These are phyloP conservation scores for Andrena fulva DNA, from an alignment of 2,888 invertebrate species.

Conservation along the genomic window DNA sequence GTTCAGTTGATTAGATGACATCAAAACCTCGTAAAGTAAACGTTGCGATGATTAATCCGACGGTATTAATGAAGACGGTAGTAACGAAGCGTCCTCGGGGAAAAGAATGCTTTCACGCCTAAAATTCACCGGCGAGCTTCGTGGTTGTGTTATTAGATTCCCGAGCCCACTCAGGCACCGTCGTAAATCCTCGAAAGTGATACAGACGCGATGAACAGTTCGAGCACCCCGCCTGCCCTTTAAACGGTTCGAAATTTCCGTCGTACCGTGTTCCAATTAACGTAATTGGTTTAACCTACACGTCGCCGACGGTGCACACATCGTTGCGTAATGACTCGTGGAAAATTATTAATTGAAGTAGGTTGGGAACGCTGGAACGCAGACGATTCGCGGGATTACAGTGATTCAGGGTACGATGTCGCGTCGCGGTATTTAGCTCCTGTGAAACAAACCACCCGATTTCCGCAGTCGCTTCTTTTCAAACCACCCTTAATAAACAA, in stretches of 20 bases:
- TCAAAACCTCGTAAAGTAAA: neutral
- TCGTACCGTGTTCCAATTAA: constrained; percentile 21
- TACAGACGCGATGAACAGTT: neutral
- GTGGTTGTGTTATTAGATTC: neutral
- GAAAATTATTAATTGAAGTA: constrained; percentile 36
- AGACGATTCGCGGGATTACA: neutral
- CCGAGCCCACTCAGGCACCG: neutral
- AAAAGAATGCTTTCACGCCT: neutral
- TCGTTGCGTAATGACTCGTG: constrained; percentile 29
- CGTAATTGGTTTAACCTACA: constrained; percentile 29
- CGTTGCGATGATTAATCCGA: neutral
- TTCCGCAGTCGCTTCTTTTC: neutral
- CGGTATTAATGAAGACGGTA: neutral
- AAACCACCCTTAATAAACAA: too few relatives aligned
- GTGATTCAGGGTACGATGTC: constrained; percentile 1
- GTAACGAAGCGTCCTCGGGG: neutral
- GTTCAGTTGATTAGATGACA: constrained; percentile 3
- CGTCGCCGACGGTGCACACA: constrained; percentile 1
- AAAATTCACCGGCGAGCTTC: neutral
- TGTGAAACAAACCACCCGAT: neutral
- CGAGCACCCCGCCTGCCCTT: neutral
- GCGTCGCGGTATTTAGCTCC: too few relatives aligned
- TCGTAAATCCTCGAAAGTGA: neutral
- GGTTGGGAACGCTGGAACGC: constrained; percentile 13
- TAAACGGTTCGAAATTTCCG: constrained; percentile 18